Percentiles rank a stretch among this genome's conserved stretches.
phyloP scores from a whole-genome alignment of 2,113 vertebrate species.

The Sander lucioperca region DNA sequence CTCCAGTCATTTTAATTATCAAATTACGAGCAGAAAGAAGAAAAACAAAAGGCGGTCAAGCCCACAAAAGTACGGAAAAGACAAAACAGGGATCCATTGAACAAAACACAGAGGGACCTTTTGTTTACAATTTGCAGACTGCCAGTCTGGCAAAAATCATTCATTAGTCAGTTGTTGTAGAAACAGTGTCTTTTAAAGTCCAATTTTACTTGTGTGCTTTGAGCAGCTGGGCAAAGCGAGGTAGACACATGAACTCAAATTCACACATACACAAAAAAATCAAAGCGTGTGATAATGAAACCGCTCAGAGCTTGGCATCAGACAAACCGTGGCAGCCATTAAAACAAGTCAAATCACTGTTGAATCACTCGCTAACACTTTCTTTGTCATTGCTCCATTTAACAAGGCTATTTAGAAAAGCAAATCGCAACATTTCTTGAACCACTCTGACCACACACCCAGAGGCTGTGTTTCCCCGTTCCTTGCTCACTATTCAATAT shows the following conservation, averaged over 20 bases:
- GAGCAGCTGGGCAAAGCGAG: slow-evolving; percentile 26
- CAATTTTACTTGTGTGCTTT: slow-evolving; percentile 38
- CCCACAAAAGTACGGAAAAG: slow-evolving; percentile 22
- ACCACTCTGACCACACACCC: slow-evolving; percentile 26
- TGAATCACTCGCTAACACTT: slow-evolving; percentile 48
- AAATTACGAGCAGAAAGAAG: slow-evolving; percentile 51
- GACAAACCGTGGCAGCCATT: slow-evolving; percentile 22
- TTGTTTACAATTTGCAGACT: slow-evolving; percentile 54
- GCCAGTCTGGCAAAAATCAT: slow-evolving; percentile 49
- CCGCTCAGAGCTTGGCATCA: slow-evolving; percentile 10
- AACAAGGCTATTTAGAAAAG: slow-evolving; percentile 43
- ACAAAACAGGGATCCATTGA: slow-evolving; percentile 57
- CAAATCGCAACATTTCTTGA: slow-evolving; percentile 26
- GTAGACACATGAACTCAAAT: slow-evolving; percentile 17
- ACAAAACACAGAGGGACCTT: slow-evolving; percentile 43
- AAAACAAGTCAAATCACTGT: slow-evolving; percentile 49
- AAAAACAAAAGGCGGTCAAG: slow-evolving; percentile 56
- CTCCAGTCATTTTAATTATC: slow-evolving; percentile 66
- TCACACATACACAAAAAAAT: slow-evolving; percentile 18
- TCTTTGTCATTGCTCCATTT: slow-evolving; percentile 40
- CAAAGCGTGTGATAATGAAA: slow-evolving; percentile 35
- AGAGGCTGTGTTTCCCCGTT: slow-evolving; percentile 23
- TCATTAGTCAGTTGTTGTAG: slow-evolving; percentile 59
- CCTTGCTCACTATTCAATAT: slow-evolving; percentile 42
- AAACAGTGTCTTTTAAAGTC: slow-evolving; percentile 40